Percentiles rank a stretch among this genome's conserved stretches.
These are phyloP conservation scores for Eudasyphora cyanicolor DNA, from an alignment of 2,888 invertebrate species.

Conservation along the genomic window DNA sequence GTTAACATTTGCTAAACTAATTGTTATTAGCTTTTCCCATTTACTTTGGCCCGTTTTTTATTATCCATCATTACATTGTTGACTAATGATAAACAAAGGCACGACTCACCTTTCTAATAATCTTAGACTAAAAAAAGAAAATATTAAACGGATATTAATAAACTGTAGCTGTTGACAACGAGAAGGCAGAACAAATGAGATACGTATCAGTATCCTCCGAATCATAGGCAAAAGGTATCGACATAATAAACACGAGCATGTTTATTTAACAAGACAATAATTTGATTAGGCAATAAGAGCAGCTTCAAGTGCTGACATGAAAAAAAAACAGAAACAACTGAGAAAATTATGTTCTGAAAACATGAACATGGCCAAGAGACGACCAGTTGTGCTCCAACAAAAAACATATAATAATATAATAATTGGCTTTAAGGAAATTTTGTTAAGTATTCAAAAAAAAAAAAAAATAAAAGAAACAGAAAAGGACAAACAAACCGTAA, in stretches of 20 bases:
- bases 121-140: not conserved
- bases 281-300: not conserved
- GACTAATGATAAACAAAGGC: not conserved
- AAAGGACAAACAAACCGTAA: not conserved
- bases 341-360: no score
- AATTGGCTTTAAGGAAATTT: not conserved
- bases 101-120: not conserved
- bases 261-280: slow-evolving; percentile 9
- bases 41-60: not conserved
- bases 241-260: not conserved
- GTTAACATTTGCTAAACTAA: not conserved
- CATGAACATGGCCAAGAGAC: not conserved
- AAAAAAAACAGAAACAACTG: not conserved
- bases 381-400: not conserved
- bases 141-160: slow-evolving; percentile 48
- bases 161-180: slow-evolving; percentile 24
- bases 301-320: not conserved
- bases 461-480: not conserved
- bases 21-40: not conserved
- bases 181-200: not conserved
- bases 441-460: not conserved
- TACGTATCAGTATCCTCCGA: not conserved
- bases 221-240: no score
- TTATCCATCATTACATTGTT: slow-evolving; percentile 12
- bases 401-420: not conserved